These are phyloP conservation scores for Seriola rivoliana DNA, from an alignment of 2,113 vertebrate species.

Conservation along the genomic window DNA sequence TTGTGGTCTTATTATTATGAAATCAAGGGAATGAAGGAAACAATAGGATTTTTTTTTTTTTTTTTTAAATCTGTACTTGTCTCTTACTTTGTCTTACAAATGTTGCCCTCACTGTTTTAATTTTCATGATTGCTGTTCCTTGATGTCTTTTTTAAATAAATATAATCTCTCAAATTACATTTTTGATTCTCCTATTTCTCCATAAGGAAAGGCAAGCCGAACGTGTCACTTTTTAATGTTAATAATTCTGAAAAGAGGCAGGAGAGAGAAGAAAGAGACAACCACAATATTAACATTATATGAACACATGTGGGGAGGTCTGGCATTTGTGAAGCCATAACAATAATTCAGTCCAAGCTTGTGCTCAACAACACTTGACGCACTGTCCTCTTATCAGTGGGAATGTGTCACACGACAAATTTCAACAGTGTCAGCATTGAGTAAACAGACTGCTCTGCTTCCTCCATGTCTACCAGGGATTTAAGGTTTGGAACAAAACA, in stretches of 20 bases:
- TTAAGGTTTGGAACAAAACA: constrained; percentile 45
- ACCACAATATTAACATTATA: background rate
- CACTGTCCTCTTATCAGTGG: constrained; percentile 55
- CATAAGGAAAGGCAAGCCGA: background rate
- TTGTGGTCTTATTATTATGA: constrained; percentile 31
- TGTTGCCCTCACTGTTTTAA: constrained; percentile 2
- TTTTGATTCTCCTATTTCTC: constrained; percentile 18
- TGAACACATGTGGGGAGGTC: background rate
- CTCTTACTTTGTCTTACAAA: constrained; percentile 8
- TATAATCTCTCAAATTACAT: background rate
- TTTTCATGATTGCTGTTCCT: background rate
- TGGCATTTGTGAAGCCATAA: constrained; percentile 1
- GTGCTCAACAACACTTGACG: constrained; percentile 28
- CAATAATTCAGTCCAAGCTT: constrained; percentile 14
- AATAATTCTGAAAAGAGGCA: background rate
- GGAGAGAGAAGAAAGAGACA: background rate
- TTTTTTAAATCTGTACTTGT: background rate
- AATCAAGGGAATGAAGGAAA: constrained; percentile 17
- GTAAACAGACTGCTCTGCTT: background rate
- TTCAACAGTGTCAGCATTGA: constrained; percentile 47
- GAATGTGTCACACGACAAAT: constrained; percentile 44
- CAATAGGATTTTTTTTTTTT: background rate
- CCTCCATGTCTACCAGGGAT: constrained; percentile 35
- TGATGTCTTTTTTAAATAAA: constrained; percentile 40
- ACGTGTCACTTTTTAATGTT: background rate